phyloP scores from a whole-genome alignment of 2,888 invertebrate genomes.

The Zelleria hepariella region DNA sequence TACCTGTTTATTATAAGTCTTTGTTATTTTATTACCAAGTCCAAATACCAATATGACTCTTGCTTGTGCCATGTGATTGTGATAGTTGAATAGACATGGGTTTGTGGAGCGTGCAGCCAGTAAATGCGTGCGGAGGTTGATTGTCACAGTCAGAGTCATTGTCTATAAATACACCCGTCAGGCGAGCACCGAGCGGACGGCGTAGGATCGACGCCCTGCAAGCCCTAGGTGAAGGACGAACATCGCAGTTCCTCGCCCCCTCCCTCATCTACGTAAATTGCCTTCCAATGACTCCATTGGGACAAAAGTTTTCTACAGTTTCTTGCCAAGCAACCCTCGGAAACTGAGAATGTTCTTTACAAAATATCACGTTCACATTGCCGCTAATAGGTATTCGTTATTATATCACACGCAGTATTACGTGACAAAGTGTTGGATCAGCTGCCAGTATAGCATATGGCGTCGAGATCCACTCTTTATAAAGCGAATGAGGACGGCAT shows the following conservation, averaged over 20 bases:
- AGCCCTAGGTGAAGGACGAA: conserved; percentile 63
- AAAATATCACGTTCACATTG: not conserved
- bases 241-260: conserved; percentile 51
- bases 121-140: conserved; percentile 19
- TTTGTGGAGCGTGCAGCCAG: not conserved
- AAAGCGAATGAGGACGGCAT: conserved; percentile 64
- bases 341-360: not conserved
- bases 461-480: conserved; percentile 57
- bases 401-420: not conserved
- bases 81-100: not conserved
- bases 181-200: conserved; percentile 30
- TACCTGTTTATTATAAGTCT: conserved; percentile 45
- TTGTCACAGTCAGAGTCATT: conserved; percentile 37
- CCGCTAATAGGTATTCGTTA: conserved; percentile 2
- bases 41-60: not conserved
- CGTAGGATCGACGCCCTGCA: conserved; percentile 57
- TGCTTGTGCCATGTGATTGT: not conserved
- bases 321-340: not conserved
- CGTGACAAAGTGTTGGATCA: conserved; percentile 40
- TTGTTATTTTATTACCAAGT: conserved; percentile 14
- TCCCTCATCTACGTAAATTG: conserved; percentile 14
- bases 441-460: conserved; percentile 63
- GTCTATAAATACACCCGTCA: conserved; percentile 61
- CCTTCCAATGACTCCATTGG: not conserved
- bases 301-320: not conserved